phyloP scores from a whole-genome alignment of 1,140 invertebrate species.

The Hyles vespertilio region DNA sequence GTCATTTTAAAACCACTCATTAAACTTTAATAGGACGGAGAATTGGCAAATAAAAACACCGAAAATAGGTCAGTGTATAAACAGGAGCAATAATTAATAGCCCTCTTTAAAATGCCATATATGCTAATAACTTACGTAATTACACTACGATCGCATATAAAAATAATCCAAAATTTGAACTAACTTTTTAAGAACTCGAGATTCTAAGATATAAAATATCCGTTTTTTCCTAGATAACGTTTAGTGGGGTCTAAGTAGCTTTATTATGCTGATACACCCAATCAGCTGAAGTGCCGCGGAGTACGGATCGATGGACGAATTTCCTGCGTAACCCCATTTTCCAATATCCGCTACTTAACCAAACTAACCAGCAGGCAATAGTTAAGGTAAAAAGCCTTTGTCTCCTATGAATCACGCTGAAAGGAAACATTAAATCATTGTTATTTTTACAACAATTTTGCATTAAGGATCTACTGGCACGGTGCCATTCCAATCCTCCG shows the following conservation, averaged over 20 bases:
- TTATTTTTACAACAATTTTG: conserved; percentile 25
- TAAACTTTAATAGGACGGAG: too few relatives aligned
- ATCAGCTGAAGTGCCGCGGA: conserved; percentile 46
- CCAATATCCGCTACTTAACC: conserved; percentile 56
- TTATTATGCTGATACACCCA: conserved; percentile 20
- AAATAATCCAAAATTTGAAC: too few relatives aligned
- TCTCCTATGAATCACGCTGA: conserved; percentile 12
- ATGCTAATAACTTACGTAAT: too few relatives aligned
- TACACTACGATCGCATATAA: too few relatives aligned
- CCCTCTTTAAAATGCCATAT: too few relatives aligned
- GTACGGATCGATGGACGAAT: conserved; percentile 44
- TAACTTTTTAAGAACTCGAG: too few relatives aligned
- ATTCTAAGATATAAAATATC: neutral
- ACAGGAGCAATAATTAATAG: too few relatives aligned
- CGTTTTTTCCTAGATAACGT: neutral
- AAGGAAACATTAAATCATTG: conserved; percentile 20
- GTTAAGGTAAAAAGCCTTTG: neutral
- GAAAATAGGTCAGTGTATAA: too few relatives aligned
- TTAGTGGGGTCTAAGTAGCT: neutral
- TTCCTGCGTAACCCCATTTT: conserved; percentile 64
- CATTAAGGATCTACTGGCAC: conserved; percentile 23
- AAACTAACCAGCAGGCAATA: conserved; percentile 12
- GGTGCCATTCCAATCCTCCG: conserved; percentile 24
- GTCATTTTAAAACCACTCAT: too few relatives aligned
- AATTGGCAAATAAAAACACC: too few relatives aligned